Evolutionary conservation across 1,140 invertebrate species (phyloP).

Genomic region (Drosophila lini): DNA sequence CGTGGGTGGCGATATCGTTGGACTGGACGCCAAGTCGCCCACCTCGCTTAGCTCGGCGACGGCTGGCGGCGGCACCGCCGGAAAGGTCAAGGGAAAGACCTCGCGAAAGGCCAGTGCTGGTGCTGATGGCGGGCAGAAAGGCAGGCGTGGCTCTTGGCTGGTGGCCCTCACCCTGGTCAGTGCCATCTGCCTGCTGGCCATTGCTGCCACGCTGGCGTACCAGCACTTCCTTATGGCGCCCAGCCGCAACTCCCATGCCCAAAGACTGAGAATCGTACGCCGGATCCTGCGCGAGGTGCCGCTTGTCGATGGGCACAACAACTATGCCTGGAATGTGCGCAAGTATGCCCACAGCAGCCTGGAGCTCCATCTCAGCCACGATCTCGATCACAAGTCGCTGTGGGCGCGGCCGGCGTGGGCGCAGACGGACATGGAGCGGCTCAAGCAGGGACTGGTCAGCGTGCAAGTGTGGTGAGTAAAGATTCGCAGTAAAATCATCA

Average conservation of each 20-base stretch:
- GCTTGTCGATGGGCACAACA: constrained; percentile 92
- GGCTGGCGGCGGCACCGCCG: constrained; percentile 36
- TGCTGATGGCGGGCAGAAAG: constrained; percentile 48
- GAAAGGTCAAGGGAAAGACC: constrained; percentile 54
- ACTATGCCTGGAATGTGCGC: constrained; percentile 93
- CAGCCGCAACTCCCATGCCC: constrained; percentile 86
- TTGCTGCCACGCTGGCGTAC: constrained; percentile 76
- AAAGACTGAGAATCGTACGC: constrained; percentile 86
- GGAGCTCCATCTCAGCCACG: constrained; percentile 89
- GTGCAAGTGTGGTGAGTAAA: constrained; percentile 89
- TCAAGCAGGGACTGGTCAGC: constrained; percentile 92
- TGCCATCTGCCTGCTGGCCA: constrained; percentile 72
- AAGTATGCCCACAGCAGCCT: constrained; percentile 93
- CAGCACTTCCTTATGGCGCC: constrained; percentile 84
- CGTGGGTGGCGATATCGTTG: constrained; percentile 66
- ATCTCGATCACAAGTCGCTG: constrained; percentile 90
- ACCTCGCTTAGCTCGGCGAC: constrained; percentile 56
- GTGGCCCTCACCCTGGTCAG: constrained; percentile 72
- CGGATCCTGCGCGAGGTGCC: constrained; percentile 87
- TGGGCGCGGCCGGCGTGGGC: constrained; percentile 93
- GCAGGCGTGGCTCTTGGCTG: constrained; percentile 71
- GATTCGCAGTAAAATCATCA: neutral
- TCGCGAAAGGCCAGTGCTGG: constrained; percentile 49
- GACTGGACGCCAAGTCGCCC: constrained; percentile 65
- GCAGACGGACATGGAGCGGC: constrained; percentile 94